Evolutionary conservation across 1,140 invertebrate genomes (phyloP).

Genomic region (Laupala kohalensis): DNA sequence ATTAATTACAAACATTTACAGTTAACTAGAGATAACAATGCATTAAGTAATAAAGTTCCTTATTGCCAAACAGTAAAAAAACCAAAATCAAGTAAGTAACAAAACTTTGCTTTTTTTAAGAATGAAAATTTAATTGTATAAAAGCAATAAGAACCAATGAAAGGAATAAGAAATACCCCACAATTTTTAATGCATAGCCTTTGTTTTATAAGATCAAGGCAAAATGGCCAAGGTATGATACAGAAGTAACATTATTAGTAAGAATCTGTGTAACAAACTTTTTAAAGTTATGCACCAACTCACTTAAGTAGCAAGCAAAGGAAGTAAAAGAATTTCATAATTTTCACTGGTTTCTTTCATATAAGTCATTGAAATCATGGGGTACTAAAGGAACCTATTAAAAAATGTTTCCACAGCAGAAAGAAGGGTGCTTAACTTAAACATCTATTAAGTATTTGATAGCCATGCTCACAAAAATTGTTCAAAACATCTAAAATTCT

Average conservation of each 20-base stretch:
- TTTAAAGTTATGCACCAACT: too few relatives aligned
- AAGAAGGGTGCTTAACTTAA: neutral
- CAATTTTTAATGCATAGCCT: neutral
- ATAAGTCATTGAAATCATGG: neutral
- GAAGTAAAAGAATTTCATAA: too few relatives aligned
- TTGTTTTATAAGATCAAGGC: neutral
- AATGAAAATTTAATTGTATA: slow-evolving; percentile 5
- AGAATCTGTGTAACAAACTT: too few relatives aligned
- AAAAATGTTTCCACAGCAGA: neutral
- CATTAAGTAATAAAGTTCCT: slow-evolving; percentile 3
- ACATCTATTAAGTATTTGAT: neutral
- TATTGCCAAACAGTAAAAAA: neutral
- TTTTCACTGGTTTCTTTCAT: neutral
- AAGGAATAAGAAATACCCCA: neutral
- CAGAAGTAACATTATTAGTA: too few relatives aligned
- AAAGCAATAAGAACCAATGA: neutral
- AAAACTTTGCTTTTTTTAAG: neutral
- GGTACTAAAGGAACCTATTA: neutral
- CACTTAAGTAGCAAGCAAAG: too few relatives aligned
- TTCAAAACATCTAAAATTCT: neutral
- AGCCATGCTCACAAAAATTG: neutral
- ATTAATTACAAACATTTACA: slow-evolving; percentile 14
- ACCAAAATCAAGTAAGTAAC: slow-evolving; percentile 1
- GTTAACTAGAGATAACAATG: slow-evolving; percentile 9
- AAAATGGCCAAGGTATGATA: too few relatives aligned